A percentile compares a stretch with the other conserved stretches of the same genome.
Conservation (phyloP, 2,888 invertebrate species). For the Orchesellides sinensis region DNA sequence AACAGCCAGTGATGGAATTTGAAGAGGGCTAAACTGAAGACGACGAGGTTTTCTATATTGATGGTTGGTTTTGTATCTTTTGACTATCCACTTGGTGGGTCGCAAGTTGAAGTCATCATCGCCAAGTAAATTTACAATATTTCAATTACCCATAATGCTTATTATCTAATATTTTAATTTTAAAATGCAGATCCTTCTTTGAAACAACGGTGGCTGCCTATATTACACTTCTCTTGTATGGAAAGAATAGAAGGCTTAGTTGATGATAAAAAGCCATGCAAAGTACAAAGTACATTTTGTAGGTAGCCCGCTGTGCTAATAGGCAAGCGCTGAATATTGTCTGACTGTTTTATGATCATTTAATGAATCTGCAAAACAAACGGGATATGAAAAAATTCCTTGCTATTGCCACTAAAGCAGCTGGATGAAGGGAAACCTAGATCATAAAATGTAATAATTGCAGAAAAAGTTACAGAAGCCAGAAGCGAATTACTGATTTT, state of each 20-base stretch:
- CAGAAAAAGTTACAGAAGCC: not conserved
- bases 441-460: not conserved
- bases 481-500: not conserved
- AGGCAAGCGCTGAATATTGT: constrained; percentile 39
- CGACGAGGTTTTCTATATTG: no score
- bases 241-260: not conserved
- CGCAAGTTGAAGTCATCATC: not conserved
- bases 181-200: no score
- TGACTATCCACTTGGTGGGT: constrained; percentile 1
- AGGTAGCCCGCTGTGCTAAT: constrained; percentile 49
- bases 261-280: not conserved
- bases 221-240: no score
- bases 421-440: not conserved
- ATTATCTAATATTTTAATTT: not conserved
- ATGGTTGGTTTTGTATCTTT: not conserved
- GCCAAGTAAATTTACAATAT: not conserved
- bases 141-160: not conserved
- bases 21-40: no score
- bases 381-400: constrained; percentile 19
- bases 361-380: constrained; percentile 58
- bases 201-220: not conserved
- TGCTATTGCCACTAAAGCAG: no score
- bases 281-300: no score
- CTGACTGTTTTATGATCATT: constrained; percentile 42
- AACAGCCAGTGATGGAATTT: no score